These are phyloP conservation scores for Microplitis deprimator DNA, from an alignment of 2,888 invertebrate species.

Conservation along the genomic window DNA sequence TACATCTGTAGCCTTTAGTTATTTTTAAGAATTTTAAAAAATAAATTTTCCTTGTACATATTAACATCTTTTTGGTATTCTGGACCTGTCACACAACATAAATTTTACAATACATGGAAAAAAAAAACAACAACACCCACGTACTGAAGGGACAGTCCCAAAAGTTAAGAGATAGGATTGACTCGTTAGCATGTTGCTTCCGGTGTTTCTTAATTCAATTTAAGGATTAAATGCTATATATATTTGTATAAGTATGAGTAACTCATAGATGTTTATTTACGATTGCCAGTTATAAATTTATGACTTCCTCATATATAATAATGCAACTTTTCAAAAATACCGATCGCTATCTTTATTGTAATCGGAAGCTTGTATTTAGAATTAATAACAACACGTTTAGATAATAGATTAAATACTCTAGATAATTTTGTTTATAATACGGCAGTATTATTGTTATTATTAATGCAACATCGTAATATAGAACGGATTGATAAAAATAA, in stretches of 20 bases:
- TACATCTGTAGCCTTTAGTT: not conserved
- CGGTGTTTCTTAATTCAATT: not conserved
- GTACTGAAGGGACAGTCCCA: not conserved
- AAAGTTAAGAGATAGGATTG: not conserved
- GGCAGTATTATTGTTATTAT: not conserved
- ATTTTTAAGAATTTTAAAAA: not conserved
- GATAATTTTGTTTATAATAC: not conserved
- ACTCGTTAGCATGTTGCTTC: not conserved
- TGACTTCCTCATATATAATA: not conserved
- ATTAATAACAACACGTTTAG: not conserved
- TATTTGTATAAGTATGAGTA: not conserved
- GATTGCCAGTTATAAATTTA: not conserved
- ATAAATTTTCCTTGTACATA: not conserved
- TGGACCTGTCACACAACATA: not conserved
- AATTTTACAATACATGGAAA: too few relatives aligned
- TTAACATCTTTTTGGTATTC: conserved; percentile 11
- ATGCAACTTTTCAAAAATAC: not conserved
- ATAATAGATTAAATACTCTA: not conserved
- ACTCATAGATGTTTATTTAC: not conserved
- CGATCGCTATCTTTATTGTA: not conserved
- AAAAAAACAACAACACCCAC: not conserved
- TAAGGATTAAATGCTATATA: not conserved
- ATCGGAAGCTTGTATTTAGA: not conserved
- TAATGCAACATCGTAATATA: not conserved
- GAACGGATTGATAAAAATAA: not conserved